Evolutionary conservation across 2,797 vertebrate genomes (phyloP).

Genomic region (Streptopelia turtur): DNA sequence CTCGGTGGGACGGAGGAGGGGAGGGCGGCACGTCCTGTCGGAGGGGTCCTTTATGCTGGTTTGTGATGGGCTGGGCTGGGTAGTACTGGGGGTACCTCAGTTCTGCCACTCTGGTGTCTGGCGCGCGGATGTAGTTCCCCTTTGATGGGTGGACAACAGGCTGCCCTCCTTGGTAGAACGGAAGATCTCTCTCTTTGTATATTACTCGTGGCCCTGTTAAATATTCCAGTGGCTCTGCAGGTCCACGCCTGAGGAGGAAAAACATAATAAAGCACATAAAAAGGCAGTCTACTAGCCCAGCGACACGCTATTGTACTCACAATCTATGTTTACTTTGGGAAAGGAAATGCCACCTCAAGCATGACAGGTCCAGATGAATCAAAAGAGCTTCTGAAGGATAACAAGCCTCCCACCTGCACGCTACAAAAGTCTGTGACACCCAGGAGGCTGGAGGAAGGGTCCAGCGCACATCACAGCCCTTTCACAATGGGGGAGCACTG

Average conservation of each 20-base stretch:
- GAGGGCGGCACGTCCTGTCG: constrained; percentile 96
- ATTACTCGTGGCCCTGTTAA: constrained; percentile 80
- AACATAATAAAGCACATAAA: constrained; percentile 47
- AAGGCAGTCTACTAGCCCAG: background rate
- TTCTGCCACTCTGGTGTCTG: constrained; percentile 78
- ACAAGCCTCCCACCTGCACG: constrained; percentile 37
- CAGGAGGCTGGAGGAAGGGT: constrained; percentile 23
- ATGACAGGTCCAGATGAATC: constrained; percentile 31
- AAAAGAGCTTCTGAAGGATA: constrained; percentile 57
- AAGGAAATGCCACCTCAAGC: constrained; percentile 42
- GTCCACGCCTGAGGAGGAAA: constrained; percentile 83
- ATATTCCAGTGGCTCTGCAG: constrained; percentile 85
- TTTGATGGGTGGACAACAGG: constrained; percentile 75
- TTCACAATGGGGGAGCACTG: constrained; percentile 56
- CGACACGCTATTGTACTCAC: background rate
- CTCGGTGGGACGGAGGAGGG: constrained; percentile 86
- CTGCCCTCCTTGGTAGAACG: constrained; percentile 82
- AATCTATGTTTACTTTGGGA: constrained; percentile 38
- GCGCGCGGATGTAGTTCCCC: constrained; percentile 77
- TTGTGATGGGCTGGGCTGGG: constrained; percentile 60
- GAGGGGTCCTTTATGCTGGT: constrained; percentile 89
- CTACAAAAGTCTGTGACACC: background rate
- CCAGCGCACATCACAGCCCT: constrained; percentile 12
- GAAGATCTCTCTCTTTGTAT: constrained; percentile 83
- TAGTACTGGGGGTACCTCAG: constrained; percentile 86